phyloP scores from a whole-genome alignment of 30 jellyfish, hydroid and myxozoan species.

The Aurelia sp. region DNA sequence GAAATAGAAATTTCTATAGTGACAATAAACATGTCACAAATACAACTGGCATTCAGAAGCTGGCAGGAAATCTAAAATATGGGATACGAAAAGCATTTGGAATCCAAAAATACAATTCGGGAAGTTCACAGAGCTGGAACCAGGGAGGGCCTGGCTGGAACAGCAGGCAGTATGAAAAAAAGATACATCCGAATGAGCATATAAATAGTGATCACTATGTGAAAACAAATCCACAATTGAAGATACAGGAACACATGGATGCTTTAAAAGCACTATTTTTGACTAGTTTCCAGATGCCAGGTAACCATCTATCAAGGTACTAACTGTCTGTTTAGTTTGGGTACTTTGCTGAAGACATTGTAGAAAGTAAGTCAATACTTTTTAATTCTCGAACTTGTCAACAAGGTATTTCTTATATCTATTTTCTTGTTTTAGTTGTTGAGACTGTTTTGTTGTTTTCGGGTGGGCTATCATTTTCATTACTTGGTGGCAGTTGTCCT shows the following conservation, averaged over 20 bases:
- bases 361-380: too few relatives aligned
- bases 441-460: too few relatives aligned
- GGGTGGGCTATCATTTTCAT: background rate
- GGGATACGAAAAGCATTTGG: slow-evolving; percentile 2
- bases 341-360: too few relatives aligned
- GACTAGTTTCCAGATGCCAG: background rate
- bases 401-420: too few relatives aligned
- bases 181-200: slow-evolving; percentile 21
- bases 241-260: slow-evolving; percentile 21
- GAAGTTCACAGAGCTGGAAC: slow-evolving; percentile 3
- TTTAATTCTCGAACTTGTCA: too few relatives aligned
- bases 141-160: background rate
- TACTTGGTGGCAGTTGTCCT: background rate
- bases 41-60: too few relatives aligned
- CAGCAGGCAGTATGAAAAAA: background rate
- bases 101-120: background rate
- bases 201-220: slow-evolving; percentile 1
- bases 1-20: too few relatives aligned
- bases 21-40: too few relatives aligned
- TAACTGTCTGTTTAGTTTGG: too few relatives aligned
- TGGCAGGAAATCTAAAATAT: background rate
- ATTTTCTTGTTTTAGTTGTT: too few relatives aligned
- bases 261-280: slow-evolving; percentile 15
- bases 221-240: slow-evolving; percentile 16
- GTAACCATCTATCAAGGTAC: too few relatives aligned